Percentiles rank a stretch among this genome's conserved stretches.
Conservation (phyloP, 1,140 invertebrate genomes). For the Lanistes nyassanus region DNA sequence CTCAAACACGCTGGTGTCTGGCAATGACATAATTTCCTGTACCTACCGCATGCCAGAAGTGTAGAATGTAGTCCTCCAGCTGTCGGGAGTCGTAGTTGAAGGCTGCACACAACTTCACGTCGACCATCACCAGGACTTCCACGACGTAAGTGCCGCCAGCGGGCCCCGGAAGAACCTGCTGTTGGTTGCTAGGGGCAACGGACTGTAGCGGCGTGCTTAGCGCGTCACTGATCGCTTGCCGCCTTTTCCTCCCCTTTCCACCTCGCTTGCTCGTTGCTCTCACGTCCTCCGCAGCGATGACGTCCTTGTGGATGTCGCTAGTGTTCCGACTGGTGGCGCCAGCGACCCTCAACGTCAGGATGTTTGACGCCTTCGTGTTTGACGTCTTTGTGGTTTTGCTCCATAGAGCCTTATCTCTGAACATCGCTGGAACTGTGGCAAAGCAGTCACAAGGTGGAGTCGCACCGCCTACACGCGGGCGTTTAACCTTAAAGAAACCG, state of each 20-base stretch:
- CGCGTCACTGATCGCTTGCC: too few species aligned
- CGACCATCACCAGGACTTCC: slow-evolving; percentile 32
- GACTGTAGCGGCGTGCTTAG: too few species aligned
- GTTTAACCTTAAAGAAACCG: too few species aligned
- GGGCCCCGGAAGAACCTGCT: background rate
- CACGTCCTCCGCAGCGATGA: background rate
- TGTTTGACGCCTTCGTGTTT: background rate
- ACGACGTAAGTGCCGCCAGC: slow-evolving; percentile 20
- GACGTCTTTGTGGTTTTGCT: background rate
- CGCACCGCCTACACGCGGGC: too few species aligned
- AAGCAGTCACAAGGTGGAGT: background rate
- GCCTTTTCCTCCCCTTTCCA: too few species aligned
- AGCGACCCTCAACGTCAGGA: background rate
- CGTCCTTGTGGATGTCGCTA: background rate
- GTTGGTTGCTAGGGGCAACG: too few species aligned
- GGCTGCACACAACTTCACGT: slow-evolving; percentile 38
- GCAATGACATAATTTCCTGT: background rate
- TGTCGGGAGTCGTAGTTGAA: slow-evolving; percentile 50
- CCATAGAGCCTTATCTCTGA: slow-evolving; percentile 22
- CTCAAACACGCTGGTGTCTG: background rate
- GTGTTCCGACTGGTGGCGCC: background rate
- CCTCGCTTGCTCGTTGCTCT: background rate
- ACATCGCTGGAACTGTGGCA: slow-evolving; percentile 18
- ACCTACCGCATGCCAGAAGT: slow-evolving; percentile 57
- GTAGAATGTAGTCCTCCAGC: slow-evolving; percentile 50